Percentiles rank a stretch among this genome's conserved stretches.
These are phyloP conservation scores for Chanos chanos DNA, from an alignment of 2,797 vertebrate species.

Conservation along the genomic window DNA sequence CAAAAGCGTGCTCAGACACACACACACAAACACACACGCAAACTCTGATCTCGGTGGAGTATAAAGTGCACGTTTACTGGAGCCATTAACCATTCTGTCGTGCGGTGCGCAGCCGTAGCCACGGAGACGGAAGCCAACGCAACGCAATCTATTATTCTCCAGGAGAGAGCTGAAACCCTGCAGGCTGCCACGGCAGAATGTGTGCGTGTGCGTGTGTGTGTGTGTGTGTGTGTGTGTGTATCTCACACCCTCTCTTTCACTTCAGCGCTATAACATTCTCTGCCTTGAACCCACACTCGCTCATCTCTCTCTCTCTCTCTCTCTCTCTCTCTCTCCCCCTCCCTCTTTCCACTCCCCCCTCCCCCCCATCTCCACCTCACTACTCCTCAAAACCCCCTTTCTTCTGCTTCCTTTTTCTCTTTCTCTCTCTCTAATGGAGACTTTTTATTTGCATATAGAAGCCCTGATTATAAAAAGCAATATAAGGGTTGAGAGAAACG, in stretches of 20 bases:
- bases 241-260: background rate
- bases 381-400: constrained; percentile 15
- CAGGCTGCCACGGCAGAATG: constrained; percentile 20
- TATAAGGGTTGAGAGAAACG: too few relatives aligned
- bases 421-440: constrained; percentile 1
- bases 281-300: background rate
- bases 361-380: background rate
- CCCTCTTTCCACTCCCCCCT: constrained; percentile 7
- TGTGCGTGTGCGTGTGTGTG: too few relatives aligned
- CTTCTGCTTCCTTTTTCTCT: background rate
- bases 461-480: constrained; percentile 17
- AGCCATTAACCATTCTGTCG: background rate
- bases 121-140: constrained; percentile 6
- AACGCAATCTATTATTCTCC: constrained; percentile 28
- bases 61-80: background rate
- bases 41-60: background rate
- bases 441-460: constrained; percentile 34
- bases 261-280: too few relatives aligned
- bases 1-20: too few relatives aligned
- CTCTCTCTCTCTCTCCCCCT: background rate
- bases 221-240: too few relatives aligned
- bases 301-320: background rate
- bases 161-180: background rate
- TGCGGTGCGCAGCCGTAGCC: constrained; percentile 3
- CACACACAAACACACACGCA: background rate